Evolutionary conservation across 2,888 invertebrate genomes (phyloP).

Genomic region (Augochlorella aurata): DNA sequence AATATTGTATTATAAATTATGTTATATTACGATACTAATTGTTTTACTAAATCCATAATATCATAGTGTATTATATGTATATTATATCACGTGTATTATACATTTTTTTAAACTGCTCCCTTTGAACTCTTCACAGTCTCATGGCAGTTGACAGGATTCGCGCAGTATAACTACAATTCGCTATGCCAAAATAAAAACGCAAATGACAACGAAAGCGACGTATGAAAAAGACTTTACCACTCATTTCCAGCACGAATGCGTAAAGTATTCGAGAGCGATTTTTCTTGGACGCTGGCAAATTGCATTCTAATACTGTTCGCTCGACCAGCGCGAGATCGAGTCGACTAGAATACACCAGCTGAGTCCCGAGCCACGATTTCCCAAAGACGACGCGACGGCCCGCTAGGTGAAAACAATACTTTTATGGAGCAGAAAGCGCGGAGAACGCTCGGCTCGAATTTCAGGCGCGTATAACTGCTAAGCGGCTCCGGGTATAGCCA

Average conservation of each 20-base stretch:
- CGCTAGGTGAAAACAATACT: conserved; percentile 43
- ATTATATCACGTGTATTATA: too few species aligned
- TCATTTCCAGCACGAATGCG: not conserved
- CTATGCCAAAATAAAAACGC: too few species aligned
- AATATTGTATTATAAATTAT: too few species aligned
- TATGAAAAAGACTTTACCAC: too few species aligned
- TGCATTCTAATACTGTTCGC: not conserved
- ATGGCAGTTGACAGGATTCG: too few species aligned
- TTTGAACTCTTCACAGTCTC: too few species aligned
- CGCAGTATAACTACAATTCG: too few species aligned
- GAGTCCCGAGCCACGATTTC: not conserved
- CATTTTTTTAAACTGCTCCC: too few species aligned
- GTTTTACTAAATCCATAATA: too few species aligned
- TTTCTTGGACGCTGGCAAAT: not conserved
- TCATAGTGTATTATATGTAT: too few species aligned
- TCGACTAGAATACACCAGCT: not conserved
- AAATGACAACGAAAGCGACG: too few species aligned
- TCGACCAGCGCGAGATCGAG: not conserved
- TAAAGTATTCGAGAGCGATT: not conserved
- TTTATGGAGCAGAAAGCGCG: conserved; percentile 7
- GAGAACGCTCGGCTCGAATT: conserved; percentile 24
- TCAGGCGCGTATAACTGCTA: conserved; percentile 33
- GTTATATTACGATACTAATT: too few species aligned
- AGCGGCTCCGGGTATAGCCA: conserved; percentile 3
- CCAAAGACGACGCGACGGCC: conserved; percentile 2